A percentile compares a stretch with the other conserved stretches of the same genome.
phyloP scores from a whole-genome alignment of 2,113 vertebrate species.

The Cheilinus undulatus region DNA sequence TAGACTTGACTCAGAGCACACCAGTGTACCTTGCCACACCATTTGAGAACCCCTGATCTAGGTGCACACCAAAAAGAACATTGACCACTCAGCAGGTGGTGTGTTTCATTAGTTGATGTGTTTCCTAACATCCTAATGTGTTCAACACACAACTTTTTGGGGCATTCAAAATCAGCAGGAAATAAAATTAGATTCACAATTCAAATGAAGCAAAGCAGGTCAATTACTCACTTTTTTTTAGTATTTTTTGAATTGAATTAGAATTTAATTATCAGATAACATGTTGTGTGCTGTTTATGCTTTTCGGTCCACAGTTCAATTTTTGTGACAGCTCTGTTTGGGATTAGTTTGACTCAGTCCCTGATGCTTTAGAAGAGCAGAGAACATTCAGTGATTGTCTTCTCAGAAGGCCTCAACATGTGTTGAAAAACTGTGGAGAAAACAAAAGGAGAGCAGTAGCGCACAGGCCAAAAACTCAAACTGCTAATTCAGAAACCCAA shows the following conservation, averaged over 20 bases:
- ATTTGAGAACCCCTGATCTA: too few species aligned
- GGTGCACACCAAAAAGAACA: too few species aligned
- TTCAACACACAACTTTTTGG: too few species aligned
- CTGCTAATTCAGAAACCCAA: constrained; percentile 51
- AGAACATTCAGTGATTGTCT: constrained; percentile 62
- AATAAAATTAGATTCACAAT: background rate
- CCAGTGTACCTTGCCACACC: too few species aligned
- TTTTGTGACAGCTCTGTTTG: background rate
- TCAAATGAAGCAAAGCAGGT: background rate
- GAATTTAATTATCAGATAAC: background rate
- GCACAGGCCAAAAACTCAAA: background rate
- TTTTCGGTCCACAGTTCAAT: too few species aligned
- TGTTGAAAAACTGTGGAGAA: constrained; percentile 73
- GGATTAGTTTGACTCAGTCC: constrained; percentile 60
- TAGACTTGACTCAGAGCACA: too few species aligned
- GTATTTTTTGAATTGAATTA: background rate
- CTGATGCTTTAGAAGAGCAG: constrained; percentile 41
- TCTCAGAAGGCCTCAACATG: constrained; percentile 60
- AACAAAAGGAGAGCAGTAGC: constrained; percentile 58
- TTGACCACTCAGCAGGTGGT: too few species aligned
- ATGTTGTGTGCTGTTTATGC: background rate
- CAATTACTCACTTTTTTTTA: too few species aligned
- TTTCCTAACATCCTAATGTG: too few species aligned
- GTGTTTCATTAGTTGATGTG: too few species aligned
- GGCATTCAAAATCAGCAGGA: too few species aligned